phyloP scores from a whole-genome alignment of 2,113 vertebrate species.

The Lophochroa leadbeateri region DNA sequence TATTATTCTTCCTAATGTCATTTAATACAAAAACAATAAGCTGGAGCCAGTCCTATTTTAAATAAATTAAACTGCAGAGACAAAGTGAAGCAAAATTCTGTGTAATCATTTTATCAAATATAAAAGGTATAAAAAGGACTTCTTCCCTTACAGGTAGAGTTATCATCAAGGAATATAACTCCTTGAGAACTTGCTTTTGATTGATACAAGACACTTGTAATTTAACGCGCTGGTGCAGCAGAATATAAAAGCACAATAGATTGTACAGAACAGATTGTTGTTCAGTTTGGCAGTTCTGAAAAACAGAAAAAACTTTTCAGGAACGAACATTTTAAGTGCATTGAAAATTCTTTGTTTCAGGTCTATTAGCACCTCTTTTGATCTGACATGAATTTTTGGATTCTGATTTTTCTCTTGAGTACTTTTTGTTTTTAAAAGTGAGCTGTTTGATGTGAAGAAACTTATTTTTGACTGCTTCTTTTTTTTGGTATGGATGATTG shows the following conservation, averaged over 20 bases:
- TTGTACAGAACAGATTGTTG: background rate
- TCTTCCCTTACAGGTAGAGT: background rate
- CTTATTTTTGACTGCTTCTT: background rate
- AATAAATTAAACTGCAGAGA: background rate
- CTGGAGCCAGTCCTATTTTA: background rate
- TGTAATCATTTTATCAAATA: background rate
- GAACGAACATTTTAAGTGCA: background rate
- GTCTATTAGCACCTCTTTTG: background rate
- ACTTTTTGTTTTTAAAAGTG: background rate
- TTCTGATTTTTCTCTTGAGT: background rate
- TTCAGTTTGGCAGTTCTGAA: background rate
- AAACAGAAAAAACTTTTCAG: background rate
- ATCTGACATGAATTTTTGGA: background rate
- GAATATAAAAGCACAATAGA: background rate
- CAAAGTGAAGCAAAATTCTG: background rate
- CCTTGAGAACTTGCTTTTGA: background rate
- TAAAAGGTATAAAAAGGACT: background rate
- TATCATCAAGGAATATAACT: background rate
- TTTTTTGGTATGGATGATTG: background rate
- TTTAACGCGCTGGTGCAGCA: background rate
- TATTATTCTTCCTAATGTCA: background rate
- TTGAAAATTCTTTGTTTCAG: background rate
- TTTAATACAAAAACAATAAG: background rate
- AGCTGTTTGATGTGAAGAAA: background rate
- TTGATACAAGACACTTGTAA: background rate